Conservation (phyloP, 2,888 invertebrate species). For the Cephus pulcher region DNA sequence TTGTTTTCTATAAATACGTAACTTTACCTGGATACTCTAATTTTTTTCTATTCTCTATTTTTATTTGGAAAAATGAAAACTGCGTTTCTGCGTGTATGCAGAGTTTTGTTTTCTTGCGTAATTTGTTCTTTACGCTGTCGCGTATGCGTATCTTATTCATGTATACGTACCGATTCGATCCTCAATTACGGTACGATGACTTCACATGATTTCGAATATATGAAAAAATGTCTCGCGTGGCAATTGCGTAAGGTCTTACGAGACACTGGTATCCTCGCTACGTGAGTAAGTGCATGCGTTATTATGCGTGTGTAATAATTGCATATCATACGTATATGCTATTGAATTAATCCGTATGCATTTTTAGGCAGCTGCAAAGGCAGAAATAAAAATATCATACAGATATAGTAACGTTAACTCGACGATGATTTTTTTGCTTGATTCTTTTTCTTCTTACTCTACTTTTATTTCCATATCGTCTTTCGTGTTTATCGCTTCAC, state of each 20-base stretch:
- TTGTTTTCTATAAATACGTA: neutral
- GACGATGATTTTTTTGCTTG: neutral
- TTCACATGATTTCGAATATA: neutral
- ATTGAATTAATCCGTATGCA: neutral
- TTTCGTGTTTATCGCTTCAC: neutral
- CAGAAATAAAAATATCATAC: neutral
- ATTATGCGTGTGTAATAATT: neutral
- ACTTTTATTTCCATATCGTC: neutral
- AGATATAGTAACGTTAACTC: neutral
- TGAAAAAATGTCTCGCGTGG: neutral
- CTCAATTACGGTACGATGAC: neutral
- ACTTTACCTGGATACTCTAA: neutral
- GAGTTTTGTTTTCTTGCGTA: neutral
- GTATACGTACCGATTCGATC: neutral
- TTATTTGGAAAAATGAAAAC: neutral
- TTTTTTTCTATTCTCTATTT: neutral
- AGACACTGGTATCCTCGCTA: neutral
- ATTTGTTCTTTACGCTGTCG: neutral
- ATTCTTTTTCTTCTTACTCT: neutral
- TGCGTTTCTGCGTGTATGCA: neutral
- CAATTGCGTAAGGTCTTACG: neutral
- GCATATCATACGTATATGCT: neutral
- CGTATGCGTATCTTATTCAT: neutral
- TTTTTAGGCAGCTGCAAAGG: neutral
- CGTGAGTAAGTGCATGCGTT: neutral